Evolutionary conservation across 1,140 invertebrate species (phyloP).

Genomic region (Agrypnia vestita): DNA sequence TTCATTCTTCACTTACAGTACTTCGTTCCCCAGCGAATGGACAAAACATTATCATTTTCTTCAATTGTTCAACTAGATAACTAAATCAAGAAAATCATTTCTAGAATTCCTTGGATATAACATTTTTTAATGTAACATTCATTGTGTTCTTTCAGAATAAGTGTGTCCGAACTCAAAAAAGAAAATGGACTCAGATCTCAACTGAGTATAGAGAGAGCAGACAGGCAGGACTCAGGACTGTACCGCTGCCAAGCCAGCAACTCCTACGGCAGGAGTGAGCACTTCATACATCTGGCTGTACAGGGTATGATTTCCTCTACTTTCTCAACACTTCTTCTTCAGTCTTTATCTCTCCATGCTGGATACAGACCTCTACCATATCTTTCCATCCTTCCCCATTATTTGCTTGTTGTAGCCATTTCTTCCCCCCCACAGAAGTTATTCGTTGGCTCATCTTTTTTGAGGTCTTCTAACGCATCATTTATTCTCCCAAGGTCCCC

Average conservation of each 20-base stretch:
- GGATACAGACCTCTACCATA: too few species aligned
- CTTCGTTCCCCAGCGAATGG: too few species aligned
- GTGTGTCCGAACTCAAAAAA: slow-evolving; percentile 78
- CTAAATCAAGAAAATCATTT: neutral
- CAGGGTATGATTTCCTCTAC: slow-evolving; percentile 76
- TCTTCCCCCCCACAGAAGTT: too few species aligned
- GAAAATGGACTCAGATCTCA: slow-evolving; percentile 81
- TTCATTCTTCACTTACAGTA: too few species aligned
- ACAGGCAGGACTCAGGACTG: slow-evolving; percentile 86
- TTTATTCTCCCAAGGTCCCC: too few species aligned
- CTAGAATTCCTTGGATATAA: neutral
- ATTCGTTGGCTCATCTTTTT: too few species aligned
- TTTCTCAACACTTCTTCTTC: too few species aligned
- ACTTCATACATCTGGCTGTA: slow-evolving; percentile 87
- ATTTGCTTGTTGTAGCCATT: too few species aligned
- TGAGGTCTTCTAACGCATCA: too few species aligned
- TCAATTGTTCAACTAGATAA: neutral
- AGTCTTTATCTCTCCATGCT: too few species aligned
- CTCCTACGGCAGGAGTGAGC: slow-evolving; percentile 87
- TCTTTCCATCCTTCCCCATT: too few species aligned
- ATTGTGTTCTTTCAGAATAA: slow-evolving; percentile 64
- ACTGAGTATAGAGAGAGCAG: slow-evolving; percentile 78
- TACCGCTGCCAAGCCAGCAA: slow-evolving; percentile 91
- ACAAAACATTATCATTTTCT: too few species aligned
- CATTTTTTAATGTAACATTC: neutral